phyloP scores from a whole-genome alignment of 2,797 vertebrate genomes.

The Phaenicophaeus curvirostris region DNA sequence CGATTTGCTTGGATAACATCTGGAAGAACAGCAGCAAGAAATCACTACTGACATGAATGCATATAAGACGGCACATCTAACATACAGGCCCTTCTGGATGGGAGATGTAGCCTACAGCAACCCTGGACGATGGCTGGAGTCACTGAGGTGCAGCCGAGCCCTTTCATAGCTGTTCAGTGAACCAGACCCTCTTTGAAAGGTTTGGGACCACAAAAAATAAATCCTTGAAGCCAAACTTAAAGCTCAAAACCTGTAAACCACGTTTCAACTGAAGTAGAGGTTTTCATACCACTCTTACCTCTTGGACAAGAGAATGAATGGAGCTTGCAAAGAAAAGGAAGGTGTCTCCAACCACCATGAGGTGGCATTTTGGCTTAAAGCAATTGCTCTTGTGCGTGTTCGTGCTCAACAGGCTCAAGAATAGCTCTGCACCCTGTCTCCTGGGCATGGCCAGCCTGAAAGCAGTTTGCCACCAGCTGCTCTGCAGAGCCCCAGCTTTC shows the following conservation, averaged over 20 bases:
- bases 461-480: not conserved
- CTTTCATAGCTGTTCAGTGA: not conserved
- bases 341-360: not conserved
- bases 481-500: not conserved
- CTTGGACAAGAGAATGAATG: not conserved
- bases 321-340: not conserved
- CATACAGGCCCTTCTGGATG: not conserved
- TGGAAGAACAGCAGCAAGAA: slow-evolving; percentile 45
- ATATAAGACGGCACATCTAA: rapidly evolving
- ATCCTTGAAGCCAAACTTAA: not conserved
- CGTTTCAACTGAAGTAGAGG: not conserved
- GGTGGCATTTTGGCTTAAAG: not conserved
- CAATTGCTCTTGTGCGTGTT: not conserved
- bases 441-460: not conserved
- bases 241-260: not conserved
- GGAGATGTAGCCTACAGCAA: not conserved
- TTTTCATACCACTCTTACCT: not conserved
- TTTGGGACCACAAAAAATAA: not conserved
- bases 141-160: not conserved
- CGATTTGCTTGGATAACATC: slow-evolving; percentile 86
- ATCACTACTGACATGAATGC: not conserved
- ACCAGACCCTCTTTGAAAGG: not conserved
- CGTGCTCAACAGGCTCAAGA: not conserved
- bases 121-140: not conserved
- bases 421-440: not conserved